These are phyloP conservation scores for Meriones unguiculatus DNA, from an alignment of 2,113 vertebrate species.

Conservation along the genomic window DNA sequence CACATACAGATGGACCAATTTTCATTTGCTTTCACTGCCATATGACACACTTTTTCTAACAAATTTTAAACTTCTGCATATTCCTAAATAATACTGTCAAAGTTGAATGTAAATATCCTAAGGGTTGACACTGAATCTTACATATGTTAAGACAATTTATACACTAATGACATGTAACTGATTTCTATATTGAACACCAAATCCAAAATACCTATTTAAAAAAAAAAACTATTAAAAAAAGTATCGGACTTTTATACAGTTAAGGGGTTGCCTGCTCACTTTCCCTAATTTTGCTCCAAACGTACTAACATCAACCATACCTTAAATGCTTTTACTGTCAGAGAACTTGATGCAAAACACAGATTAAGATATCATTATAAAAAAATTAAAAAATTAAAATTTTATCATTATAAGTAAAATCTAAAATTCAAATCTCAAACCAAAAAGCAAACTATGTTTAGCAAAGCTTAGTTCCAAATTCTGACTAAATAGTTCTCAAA, in stretches of 20 bases:
- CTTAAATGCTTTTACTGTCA: constrained; percentile 14
- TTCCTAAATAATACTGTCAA: constrained; percentile 35
- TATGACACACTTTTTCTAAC: constrained; percentile 28
- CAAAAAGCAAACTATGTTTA: constrained; percentile 32
- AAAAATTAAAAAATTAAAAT: not conserved
- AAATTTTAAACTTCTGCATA: constrained; percentile 31
- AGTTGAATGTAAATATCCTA: not conserved
- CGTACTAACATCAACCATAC: constrained; percentile 34
- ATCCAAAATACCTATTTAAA: not conserved
- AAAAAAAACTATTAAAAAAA: not conserved
- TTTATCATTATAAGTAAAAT: not conserved
- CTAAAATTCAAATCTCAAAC: not conserved
- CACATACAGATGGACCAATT: too few species aligned
- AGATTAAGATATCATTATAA: constrained; percentile 7
- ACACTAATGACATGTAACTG: not conserved
- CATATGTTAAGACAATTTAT: not conserved
- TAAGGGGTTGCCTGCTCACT: not conserved
- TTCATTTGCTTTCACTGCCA: not conserved
- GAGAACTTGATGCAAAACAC: constrained; percentile 20
- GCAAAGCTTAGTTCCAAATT: constrained; percentile 33
- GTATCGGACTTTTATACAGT: not conserved
- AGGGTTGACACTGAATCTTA: not conserved
- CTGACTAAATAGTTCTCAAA: not conserved
- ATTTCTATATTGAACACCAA: not conserved
- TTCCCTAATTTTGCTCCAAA: constrained; percentile 35